Percentiles rank a stretch among this genome's conserved stretches.
Evolutionary conservation across 2,797 vertebrate species (phyloP).

Genomic region (Hydrophis major): DNA sequence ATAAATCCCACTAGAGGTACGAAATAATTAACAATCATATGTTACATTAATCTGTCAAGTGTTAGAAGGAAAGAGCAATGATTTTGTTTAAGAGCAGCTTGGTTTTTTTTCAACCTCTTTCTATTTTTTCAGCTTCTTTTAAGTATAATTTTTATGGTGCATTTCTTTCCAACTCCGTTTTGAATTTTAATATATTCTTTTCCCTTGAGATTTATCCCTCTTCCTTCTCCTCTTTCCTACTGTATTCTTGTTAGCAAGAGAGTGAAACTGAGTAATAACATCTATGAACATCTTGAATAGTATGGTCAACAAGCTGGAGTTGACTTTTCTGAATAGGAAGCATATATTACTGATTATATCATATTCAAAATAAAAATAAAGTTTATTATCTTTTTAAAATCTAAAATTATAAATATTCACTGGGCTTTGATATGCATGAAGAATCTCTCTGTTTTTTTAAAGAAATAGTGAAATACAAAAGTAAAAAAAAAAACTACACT

Average conservation of each 20-base stretch:
- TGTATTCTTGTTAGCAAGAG: accelerated
- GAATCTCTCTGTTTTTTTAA: background rate
- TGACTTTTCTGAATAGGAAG: constrained; percentile 7
- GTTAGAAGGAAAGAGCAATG: background rate
- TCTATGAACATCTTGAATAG: background rate
- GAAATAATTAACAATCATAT: background rate
- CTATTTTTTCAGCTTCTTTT: background rate
- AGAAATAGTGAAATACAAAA: background rate
- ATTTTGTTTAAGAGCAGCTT: background rate
- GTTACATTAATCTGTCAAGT: background rate
- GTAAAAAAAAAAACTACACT: background rate
- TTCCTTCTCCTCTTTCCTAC: background rate
- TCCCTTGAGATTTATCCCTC: background rate
- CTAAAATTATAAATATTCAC: constrained; percentile 1
- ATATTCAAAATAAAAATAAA: constrained; percentile 8
- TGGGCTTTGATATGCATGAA: constrained; percentile 1
- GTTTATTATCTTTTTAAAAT: constrained; percentile 6
- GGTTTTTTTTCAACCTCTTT: background rate
- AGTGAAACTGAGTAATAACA: background rate
- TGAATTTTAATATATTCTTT: background rate
- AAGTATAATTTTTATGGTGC: background rate
- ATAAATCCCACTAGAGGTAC: background rate
- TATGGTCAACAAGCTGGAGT: background rate
- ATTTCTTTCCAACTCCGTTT: background rate
- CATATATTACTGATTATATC: background rate